Evolutionary conservation across 2,113 vertebrate genomes (phyloP).

Genomic region (Entomyzon cyanotis): DNA sequence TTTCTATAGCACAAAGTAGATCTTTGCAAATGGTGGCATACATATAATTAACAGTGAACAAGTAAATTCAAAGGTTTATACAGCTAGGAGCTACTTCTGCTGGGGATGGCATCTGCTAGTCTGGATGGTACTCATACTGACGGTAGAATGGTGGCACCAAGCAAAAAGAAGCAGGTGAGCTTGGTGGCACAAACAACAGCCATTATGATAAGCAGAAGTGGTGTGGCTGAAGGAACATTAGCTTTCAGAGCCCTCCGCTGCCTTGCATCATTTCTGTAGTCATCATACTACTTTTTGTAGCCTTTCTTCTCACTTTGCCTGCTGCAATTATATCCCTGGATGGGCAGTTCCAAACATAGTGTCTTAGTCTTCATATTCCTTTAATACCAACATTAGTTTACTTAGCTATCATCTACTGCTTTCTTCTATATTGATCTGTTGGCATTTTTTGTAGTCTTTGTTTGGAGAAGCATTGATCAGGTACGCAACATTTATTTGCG

Average conservation of each 20-base stretch:
- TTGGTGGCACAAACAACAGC: background rate
- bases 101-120: background rate
- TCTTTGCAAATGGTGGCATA: background rate
- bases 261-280: background rate
- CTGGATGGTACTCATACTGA: background rate
- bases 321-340: background rate
- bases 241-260: background rate
- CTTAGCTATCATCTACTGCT: background rate
- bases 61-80: background rate
- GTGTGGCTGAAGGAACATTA: background rate
- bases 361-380: background rate
- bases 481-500: background rate
- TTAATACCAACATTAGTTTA: background rate
- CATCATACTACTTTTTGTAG: background rate
- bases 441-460: background rate
- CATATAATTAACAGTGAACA: background rate
- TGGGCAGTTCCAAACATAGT: background rate
- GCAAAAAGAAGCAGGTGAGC: background rate
- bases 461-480: background rate
- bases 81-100: background rate
- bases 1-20: background rate
- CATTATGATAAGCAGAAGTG: background rate
- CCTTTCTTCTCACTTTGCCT: background rate
- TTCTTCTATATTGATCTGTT: background rate
- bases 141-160: background rate